Conservation (phyloP, 92 coral and sea anemone genomes). For the Desmophyllum pertusum region DNA sequence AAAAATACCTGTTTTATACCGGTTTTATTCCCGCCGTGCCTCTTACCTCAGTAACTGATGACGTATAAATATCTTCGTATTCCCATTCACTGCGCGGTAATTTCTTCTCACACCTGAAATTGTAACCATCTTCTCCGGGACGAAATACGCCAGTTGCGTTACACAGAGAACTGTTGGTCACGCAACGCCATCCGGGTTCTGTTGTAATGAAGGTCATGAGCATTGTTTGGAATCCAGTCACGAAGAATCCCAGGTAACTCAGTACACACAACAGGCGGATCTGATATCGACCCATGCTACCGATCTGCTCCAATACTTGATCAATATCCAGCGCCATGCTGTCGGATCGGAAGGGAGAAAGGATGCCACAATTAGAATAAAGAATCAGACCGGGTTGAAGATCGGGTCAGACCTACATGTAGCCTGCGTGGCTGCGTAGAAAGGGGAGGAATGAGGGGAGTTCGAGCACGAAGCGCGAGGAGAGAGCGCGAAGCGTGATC, state of each 20-base stretch:
- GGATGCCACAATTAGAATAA: too few relatives aligned
- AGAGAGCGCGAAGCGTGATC: too few relatives aligned
- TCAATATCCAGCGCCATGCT: constrained; percentile 64
- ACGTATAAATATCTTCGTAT: constrained; percentile 59
- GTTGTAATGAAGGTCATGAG: constrained; percentile 63
- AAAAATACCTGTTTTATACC: too few relatives aligned
- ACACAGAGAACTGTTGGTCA: constrained; percentile 62
- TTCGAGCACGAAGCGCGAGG: too few relatives aligned
- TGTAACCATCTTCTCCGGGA: constrained; percentile 57
- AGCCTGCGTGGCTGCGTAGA: too few relatives aligned
- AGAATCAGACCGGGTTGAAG: too few relatives aligned
- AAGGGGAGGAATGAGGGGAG: too few relatives aligned
- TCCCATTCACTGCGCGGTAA: constrained; percentile 72
- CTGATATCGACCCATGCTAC: constrained; percentile 76
- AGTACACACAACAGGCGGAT: constrained; percentile 55
- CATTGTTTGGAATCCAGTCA: constrained; percentile 65
- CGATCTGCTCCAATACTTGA: constrained; percentile 60
- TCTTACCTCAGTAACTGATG: constrained; percentile 81
- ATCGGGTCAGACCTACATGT: too few relatives aligned
- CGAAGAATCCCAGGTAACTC: constrained; percentile 55
- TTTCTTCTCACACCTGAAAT: constrained; percentile 51
- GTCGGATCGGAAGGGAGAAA: too few relatives aligned
- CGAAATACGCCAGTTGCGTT: constrained; percentile 56
- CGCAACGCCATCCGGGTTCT: constrained; percentile 74
- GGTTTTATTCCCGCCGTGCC: too few relatives aligned